Evolutionary conservation across 53 echinoderm and acorn worm genomes (phyloP), one percentile per base, ranked within the genome.

Genomic region (Hippasteria phrygiana): DNA sequence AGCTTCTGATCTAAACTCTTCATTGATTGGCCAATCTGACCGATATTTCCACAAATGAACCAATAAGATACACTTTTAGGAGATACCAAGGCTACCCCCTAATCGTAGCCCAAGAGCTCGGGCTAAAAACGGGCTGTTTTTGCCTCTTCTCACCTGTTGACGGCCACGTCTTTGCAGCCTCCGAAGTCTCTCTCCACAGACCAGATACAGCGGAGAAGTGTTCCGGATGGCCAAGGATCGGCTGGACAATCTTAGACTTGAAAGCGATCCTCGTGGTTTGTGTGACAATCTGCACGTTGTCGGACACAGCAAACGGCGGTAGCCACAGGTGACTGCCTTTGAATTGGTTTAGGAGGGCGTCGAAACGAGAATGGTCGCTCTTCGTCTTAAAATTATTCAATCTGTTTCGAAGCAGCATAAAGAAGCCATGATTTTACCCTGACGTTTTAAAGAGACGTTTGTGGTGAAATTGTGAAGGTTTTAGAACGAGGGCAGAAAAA

Each of bases 151-250:
- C 34, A 66, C 67, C 67, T 1, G 67, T 34, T 66, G 67, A 32
- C 1, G 67, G 34, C 67, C 67, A 66, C 2, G 33, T 66, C 33
- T 12, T 13, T 66, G 14, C 35, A 13, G 27, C 20, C 29, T 27
- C 34, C 9, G 67, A 7, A 1, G 14, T 66, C 67, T 13, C 14
- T 11, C 36, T 20, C 67, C 67, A 66, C 32, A 66, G 33, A 1
- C 4, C 26, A 1, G 34, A 33, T 11, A 66, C 35, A 2, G 36
- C 8, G 67, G 26, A 2, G 13, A 66, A 66, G 67, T 66, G 67
- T 33, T 66, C 67, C 2, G 67, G 67, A 35, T 66, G 67, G 33
- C 67, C 67, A 33, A 66, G 67, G 10, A 66, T 29, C 14, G 67
- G 67, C 67, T 11, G 7, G 18, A 66, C 67, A 32, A 66, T 32